Conservation (phyloP, 37 sponge, comb jelly and placozoan species). For the Beroe forskalii region DNA sequence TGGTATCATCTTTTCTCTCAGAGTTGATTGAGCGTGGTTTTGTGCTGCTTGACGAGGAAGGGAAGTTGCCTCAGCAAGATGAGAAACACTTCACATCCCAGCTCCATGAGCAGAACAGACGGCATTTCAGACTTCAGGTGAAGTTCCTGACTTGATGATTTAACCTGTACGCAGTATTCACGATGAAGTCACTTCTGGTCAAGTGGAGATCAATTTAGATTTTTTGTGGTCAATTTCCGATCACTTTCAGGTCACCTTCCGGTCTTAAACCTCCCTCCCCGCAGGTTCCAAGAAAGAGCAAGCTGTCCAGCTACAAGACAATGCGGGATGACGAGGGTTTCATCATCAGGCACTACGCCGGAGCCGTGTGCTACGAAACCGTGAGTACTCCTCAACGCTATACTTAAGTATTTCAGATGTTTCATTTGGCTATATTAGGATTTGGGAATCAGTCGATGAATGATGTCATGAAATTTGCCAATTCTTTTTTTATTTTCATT, state of each 20-base stretch:
- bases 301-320: constrained; percentile 72
- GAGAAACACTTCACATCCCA: constrained; percentile 76
- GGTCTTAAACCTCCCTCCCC: no score
- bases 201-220: no score
- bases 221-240: no score
- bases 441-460: no score
- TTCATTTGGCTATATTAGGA: no score
- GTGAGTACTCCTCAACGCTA: constrained; percentile 57
- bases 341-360: constrained; percentile 92
- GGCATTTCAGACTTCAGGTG: constrained; percentile 88
- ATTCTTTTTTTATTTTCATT: no score
- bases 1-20: constrained; percentile 38
- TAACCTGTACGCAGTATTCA: constrained; percentile 67
- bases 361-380: constrained; percentile 94
- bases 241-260: no score
- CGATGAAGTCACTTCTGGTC: no score
- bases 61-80: constrained; percentile 79
- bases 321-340: constrained; percentile 90
- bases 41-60: constrained; percentile 92
- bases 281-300: constrained; percentile 82
- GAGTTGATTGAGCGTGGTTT: constrained; percentile 80
- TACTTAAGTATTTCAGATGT: constrained; percentile 12
- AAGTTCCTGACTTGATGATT: not conserved
- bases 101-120: constrained; percentile 74
- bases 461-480: no score